Base-by-base conservation (phyloP, 2,113 vertebrate genomes). In the Spermophilus dauricus region DNA sequence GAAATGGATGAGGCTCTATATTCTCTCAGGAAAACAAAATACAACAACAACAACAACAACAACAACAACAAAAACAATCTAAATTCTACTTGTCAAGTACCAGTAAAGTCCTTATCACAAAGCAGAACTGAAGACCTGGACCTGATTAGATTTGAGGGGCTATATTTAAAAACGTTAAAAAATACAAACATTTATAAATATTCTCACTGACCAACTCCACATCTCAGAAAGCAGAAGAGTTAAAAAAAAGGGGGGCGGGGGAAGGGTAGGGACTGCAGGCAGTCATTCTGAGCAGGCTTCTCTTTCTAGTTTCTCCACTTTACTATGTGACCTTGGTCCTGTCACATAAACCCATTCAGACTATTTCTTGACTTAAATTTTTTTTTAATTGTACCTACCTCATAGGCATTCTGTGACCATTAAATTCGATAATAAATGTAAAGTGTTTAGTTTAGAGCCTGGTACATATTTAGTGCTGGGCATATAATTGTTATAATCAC, bases 401-500 rank as follows among this genome's bases (percentile, higher is more conserved):
- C 69, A 48, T 37, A 48, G 37, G n/a, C 6, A 6, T 83, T 86
- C 32, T 75, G 26, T 93, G 53, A 78, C 7, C 17, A 63, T 63
- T 58, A 78, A 89, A 78, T 56, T 1, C 32, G 18, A 58, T 51
- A 93, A 77, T 67, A 90, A 92, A 87, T 45, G 5, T 65, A 61
- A 90, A 92, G 20, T 65, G 28, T 63, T 96, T 88, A 78, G 75
- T 93, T 95, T 70, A 95, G 58, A 82, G n/a, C 1, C n/a, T 58
- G 65, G 26, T 24, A 6, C 72, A 56, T 77, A 87, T 22, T 53
- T 76, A 94, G 70, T 84, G 32, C 24, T 87, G 84, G 77, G 88
- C 8, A 58, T 91, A 34, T 56, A 91, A 91, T 65, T 85, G 58
- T 95, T 87, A 85, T 81, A 95, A 96, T 92, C 95, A 87, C 30